These are phyloP conservation scores for Tineola bisselliella DNA, from an alignment of 2,888 invertebrate genomes.

Conservation along the genomic window DNA sequence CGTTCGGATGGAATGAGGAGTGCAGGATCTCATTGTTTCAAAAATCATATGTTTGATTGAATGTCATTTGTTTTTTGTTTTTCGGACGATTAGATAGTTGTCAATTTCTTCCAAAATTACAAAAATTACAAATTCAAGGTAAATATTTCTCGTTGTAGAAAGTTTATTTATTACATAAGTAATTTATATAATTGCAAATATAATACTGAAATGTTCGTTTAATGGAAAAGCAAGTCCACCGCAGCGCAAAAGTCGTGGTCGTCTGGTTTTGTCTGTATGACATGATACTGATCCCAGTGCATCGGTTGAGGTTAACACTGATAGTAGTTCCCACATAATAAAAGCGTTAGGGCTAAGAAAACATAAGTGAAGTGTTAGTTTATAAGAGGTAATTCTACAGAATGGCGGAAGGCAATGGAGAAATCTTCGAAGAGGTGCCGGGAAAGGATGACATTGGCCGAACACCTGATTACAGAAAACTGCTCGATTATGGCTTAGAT, in stretches of 20 bases:
- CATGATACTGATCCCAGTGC: not conserved
- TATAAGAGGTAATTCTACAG: conserved; percentile 58
- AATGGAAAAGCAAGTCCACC: not conserved
- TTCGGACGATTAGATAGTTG: conserved; percentile 65
- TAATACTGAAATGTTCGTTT: not conserved
- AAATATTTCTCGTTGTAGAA: conserved; percentile 31
- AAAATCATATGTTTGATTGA: conserved; percentile 68
- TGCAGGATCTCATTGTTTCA: conserved; percentile 65
- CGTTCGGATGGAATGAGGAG: conserved; percentile 65
- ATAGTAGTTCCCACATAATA: not conserved
- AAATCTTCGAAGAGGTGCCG: conserved; percentile 79
- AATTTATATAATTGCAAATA: not conserved
- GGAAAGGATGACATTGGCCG: conserved; percentile 75
- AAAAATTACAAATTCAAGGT: conserved; percentile 66
- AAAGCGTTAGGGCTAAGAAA: not conserved
- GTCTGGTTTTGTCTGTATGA: not conserved
- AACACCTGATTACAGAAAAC: conserved; percentile 93
- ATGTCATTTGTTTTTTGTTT: conserved; percentile 69
- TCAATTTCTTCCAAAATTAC: conserved; percentile 67
- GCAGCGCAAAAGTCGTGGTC: not conserved
- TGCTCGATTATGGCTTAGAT: conserved; percentile 95
- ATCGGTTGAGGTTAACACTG: not conserved
- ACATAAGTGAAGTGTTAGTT: conserved; percentile 35
- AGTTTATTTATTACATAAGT: conserved; percentile 5
- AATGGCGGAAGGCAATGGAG: conserved; percentile 90